Conservation (phyloP, 2,113 vertebrate species). For the Tenrec ecaudatus region DNA sequence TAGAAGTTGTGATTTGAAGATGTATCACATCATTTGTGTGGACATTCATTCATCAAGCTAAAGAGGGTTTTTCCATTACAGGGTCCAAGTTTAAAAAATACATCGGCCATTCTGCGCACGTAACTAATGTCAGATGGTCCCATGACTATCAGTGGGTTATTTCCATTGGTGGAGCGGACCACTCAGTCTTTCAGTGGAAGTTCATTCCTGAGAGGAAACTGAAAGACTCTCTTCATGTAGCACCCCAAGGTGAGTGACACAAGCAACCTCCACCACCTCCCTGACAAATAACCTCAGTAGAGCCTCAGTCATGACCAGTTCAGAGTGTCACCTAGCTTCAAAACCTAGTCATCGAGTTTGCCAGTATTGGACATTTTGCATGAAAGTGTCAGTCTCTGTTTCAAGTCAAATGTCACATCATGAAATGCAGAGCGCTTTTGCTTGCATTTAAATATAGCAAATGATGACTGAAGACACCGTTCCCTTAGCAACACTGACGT, state of each 20-base stretch:
- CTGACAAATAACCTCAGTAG: background rate
- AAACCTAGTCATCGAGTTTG: background rate
- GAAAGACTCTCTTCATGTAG: slow-evolving; percentile 96
- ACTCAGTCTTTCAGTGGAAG: slow-evolving; percentile 99
- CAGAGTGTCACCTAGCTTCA: background rate
- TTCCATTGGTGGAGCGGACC: slow-evolving; percentile 98
- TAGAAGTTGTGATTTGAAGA: slow-evolving; percentile 26
- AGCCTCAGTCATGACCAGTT: background rate
- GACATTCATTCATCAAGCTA: slow-evolving; percentile 11
- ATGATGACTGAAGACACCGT: slow-evolving; percentile 1
- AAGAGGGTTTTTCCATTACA: slow-evolving; percentile 83
- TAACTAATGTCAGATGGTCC: slow-evolving; percentile 98
- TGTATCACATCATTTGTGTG: background rate
- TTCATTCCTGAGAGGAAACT: slow-evolving; percentile 97
- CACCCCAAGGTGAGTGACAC: slow-evolving; percentile 91
- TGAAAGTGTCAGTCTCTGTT: slow-evolving; percentile 10
- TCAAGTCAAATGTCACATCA: background rate
- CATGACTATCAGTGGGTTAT: slow-evolving; percentile 99
- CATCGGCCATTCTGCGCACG: slow-evolving; percentile 97
- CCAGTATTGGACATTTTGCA: slow-evolving; percentile 19
- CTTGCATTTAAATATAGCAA: slow-evolving; percentile 45
- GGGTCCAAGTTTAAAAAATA: slow-evolving; percentile 99
- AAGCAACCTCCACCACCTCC: background rate
- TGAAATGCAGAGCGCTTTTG: slow-evolving; percentile 34
- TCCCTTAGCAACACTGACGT: slow-evolving; percentile 16